These are phyloP conservation scores for Eupithecia vulgata DNA, from an alignment of 2,888 invertebrate species.

Conservation along the genomic window DNA sequence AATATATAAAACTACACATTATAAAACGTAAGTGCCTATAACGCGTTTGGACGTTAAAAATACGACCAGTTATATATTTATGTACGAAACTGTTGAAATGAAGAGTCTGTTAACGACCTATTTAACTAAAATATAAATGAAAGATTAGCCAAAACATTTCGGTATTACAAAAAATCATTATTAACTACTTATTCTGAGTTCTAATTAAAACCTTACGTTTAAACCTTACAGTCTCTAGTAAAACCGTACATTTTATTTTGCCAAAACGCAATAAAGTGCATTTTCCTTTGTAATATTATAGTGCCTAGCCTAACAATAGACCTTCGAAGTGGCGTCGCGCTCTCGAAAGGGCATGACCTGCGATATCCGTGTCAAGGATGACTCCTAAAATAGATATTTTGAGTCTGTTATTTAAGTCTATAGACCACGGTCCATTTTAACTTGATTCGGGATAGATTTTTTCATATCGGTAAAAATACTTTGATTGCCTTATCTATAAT, in stretches of 20 bases:
- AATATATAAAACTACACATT: no score
- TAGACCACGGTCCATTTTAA: not conserved
- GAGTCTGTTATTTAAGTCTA: constrained; percentile 45
- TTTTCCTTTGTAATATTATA: not conserved
- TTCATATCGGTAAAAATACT: not conserved
- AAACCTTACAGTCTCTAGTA: no score
- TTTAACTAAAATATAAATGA: not conserved
- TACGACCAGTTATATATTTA: not conserved
- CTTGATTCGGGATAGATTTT: not conserved
- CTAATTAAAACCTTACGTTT: no score
- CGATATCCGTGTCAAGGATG: constrained; percentile 74
- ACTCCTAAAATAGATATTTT: constrained; percentile 61
- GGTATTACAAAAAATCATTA: no score
- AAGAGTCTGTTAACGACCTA: not conserved
- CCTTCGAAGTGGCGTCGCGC: constrained; percentile 59
- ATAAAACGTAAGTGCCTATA: not conserved
- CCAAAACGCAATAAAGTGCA: constrained; percentile 12
- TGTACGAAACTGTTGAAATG: not conserved
- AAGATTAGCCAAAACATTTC: not conserved
- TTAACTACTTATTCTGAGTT: not conserved
- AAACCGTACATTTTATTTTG: not conserved
- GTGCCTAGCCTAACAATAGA: constrained; percentile 37
- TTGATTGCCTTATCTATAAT: not conserved
- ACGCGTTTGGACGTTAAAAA: not conserved
- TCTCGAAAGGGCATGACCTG: constrained; percentile 70